phyloP scores from a whole-genome alignment of 1,140 invertebrate species.

The Druon quercuslanigerum region DNA sequence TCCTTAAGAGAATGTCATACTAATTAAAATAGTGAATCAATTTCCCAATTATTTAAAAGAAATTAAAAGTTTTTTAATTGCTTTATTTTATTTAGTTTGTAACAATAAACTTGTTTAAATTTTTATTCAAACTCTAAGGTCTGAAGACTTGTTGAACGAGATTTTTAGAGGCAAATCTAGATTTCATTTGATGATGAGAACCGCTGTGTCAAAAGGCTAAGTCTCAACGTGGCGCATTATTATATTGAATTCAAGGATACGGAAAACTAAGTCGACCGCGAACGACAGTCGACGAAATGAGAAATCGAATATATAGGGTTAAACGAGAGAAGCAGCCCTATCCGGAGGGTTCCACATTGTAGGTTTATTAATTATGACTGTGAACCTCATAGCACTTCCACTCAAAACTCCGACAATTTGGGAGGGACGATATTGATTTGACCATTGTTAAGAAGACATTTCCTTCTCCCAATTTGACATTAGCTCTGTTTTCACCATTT shows the following conservation, averaged over 20 bases:
- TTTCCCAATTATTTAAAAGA: too few relatives aligned
- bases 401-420: constrained; percentile 31
- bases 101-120: too few relatives aligned
- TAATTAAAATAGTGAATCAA: too few relatives aligned
- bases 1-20: not conserved
- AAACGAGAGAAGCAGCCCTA: constrained; percentile 35
- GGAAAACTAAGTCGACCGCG: constrained; percentile 52
- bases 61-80: too few relatives aligned
- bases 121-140: too few relatives aligned
- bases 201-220: constrained; percentile 49
- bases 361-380: constrained; percentile 62
- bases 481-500: not conserved
- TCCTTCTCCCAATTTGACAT: not conserved
- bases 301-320: constrained; percentile 45
- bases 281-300: constrained; percentile 51
- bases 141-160: too few relatives aligned
- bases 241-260: constrained; percentile 68
- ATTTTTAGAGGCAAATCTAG: too few relatives aligned
- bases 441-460: constrained; percentile 1
- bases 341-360: constrained; percentile 30
- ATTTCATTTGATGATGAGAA: constrained; percentile 40
- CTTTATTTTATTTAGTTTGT: too few relatives aligned
- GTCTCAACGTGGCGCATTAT: constrained; percentile 55
- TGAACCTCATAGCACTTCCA: constrained; percentile 36
- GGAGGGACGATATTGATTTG: constrained; percentile 44